Percentiles rank a stretch among this genome's conserved stretches.
phyloP scores from a whole-genome alignment of 2,797 vertebrate species.

The Paguma larvata region DNA sequence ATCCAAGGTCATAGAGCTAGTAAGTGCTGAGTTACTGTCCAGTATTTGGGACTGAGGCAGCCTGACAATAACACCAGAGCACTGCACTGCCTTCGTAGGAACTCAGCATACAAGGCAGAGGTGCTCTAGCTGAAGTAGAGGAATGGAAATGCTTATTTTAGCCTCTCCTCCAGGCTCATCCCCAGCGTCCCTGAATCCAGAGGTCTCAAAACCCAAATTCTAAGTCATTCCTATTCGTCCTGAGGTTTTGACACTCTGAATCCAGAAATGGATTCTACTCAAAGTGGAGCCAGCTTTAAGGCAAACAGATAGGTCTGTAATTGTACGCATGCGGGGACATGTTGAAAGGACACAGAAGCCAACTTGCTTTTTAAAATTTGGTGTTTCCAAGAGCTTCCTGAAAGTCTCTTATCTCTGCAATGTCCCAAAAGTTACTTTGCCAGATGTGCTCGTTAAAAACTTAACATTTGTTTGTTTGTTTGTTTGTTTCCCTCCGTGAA shows the following conservation, averaged over 20 bases:
- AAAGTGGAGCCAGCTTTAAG: background rate
- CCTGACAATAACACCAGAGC: background rate
- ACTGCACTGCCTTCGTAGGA: background rate
- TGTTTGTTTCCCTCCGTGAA: background rate
- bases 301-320: background rate
- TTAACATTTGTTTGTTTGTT: conserved; percentile 9
- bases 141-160: background rate
- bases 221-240: background rate
- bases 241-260: background rate
- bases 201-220: background rate
- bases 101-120: background rate
- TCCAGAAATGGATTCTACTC: background rate
- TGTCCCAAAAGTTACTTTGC: background rate
- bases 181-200: background rate
- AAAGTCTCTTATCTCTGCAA: background rate
- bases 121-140: background rate
- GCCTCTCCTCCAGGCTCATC: background rate
- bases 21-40: background rate
- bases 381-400: background rate
- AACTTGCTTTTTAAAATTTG: background rate
- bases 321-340: background rate
- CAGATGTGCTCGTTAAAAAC: background rate
- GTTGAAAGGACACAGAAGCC: background rate
- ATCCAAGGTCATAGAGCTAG: background rate
- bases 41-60: background rate